Evolutionary conservation across 2,888 invertebrate genomes (phyloP).

Genomic region (Epicampocera succincta): DNA sequence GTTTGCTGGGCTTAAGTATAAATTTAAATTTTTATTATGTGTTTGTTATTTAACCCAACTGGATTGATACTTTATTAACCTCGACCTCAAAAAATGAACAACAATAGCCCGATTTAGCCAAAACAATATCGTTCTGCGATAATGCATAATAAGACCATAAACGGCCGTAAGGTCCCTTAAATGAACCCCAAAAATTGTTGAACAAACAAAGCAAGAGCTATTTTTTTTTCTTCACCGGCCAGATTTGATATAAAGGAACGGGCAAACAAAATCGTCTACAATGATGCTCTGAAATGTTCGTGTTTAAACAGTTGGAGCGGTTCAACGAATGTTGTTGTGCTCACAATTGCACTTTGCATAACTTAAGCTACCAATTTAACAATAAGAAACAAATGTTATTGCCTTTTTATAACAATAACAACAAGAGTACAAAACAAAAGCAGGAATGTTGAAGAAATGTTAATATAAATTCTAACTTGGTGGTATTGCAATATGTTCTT

Average conservation of each 20-base stretch:
- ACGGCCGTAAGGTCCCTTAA: slow-evolving; percentile 20
- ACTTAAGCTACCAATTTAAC: slow-evolving; percentile 66
- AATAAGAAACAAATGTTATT: slow-evolving; percentile 65
- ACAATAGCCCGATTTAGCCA: slow-evolving; percentile 5
- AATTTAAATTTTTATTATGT: slow-evolving; percentile 69
- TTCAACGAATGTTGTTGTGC: slow-evolving; percentile 33
- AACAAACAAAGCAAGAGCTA: slow-evolving; percentile 12
- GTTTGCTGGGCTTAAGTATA: slow-evolving; percentile 30
- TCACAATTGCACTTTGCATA: slow-evolving; percentile 68
- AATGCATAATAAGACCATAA: slow-evolving; percentile 61
- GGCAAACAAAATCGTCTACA: slow-evolving; percentile 20
- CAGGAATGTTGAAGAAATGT: slow-evolving; percentile 14
- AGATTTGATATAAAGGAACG: background rate
- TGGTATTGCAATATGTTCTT: slow-evolving; percentile 30
- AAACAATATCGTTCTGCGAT: slow-evolving; percentile 11
- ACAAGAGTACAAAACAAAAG: slow-evolving; percentile 9
- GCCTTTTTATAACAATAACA: slow-evolving; percentile 53
- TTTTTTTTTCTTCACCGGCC: slow-evolving; percentile 5
- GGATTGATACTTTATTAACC: slow-evolving; percentile 67
- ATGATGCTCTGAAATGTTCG: slow-evolving; percentile 41
- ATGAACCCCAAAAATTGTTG: slow-evolving; percentile 17
- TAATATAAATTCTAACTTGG: slow-evolving; percentile 58
- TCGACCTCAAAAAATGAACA: slow-evolving; percentile 23
- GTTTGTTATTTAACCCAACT: slow-evolving; percentile 56
- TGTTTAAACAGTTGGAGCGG: slow-evolving; percentile 11